Evolutionary conservation across 2,888 invertebrate species (phyloP), one percentile per base, ranked within the genome.

Genomic region (Liodrosophila aerea): DNA sequence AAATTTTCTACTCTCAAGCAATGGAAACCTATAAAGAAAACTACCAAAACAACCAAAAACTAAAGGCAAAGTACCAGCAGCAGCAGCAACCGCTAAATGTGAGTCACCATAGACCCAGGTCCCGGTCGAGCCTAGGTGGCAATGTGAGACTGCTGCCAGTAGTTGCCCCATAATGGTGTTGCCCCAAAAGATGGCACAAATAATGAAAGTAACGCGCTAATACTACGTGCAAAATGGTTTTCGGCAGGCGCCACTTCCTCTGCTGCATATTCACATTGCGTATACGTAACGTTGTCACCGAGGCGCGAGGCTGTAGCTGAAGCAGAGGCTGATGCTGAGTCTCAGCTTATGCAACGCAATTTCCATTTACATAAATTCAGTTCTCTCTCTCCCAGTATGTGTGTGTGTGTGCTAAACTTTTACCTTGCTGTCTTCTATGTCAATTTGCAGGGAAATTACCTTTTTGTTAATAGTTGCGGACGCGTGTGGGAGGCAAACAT

Each of bases 391-490:
- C 52, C 41, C 50, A 36, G 49, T 40, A 53, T 43, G 37, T 44
- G 40, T 15, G 43, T 33, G 44, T 33, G 46, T 54, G 44, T 57
- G 46, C 59, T 7, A 62, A 83, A 80, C 44, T 78, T 76, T 77
- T 68, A 63, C 61, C 75, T 73, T 69, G 76, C 64, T 64, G 84
- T 73, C 78, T 76, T 85, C 73, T 85, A 66, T 85, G 81, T 85
- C 86, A 85, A 85, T 82, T 85, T 83, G 73, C 77, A 44, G 64
- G 67, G 63, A 85, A 83, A 84, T 81, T 85, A 85, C 81, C 84
- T 76, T 83, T 73, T 66, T 85, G 84, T 80, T 81, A 78, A 78
- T 78, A 82, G 78, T 78, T 69, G 81, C 54, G 67, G 84, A 80
- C 74, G 66, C 73, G 53, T 41, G 22, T 5, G 56, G 59, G 57